Evolutionary conservation across 1,140 invertebrate species (phyloP).

Genomic region (Heliothis virescens): DNA sequence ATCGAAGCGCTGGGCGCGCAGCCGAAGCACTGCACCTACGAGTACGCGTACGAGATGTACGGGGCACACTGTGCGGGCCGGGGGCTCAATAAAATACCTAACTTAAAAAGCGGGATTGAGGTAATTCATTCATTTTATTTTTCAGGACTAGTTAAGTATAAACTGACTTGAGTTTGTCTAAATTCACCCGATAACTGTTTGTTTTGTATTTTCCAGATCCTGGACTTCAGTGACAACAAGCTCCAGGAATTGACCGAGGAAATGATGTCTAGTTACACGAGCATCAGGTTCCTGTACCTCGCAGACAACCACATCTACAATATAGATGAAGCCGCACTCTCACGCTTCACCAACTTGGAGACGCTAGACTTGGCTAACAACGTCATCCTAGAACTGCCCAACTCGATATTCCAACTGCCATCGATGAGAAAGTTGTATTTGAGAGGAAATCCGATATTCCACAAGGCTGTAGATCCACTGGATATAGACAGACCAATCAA

Average conservation of each 20-base stretch:
- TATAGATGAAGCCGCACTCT: slow-evolving; percentile 87
- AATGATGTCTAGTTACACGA: slow-evolving; percentile 86
- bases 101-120: slow-evolving; percentile 86
- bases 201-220: slow-evolving; percentile 81
- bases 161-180: neutral
- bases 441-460: slow-evolving; percentile 85
- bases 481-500: slow-evolving; percentile 83
- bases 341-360: slow-evolving; percentile 83
- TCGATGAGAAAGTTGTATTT: slow-evolving; percentile 87
- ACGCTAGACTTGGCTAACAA: slow-evolving; percentile 88
- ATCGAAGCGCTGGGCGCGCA: slow-evolving; percentile 68
- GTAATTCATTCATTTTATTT: slow-evolving; percentile 59
- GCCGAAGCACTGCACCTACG: slow-evolving; percentile 82
- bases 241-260: slow-evolving; percentile 86
- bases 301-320: slow-evolving; percentile 88
- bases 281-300: slow-evolving; percentile 87
- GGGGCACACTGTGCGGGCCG: slow-evolving; percentile 86
- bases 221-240: slow-evolving; percentile 88
- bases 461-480: slow-evolving; percentile 76
- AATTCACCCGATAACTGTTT: neutral
- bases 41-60: slow-evolving; percentile 85
- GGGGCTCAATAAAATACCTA: slow-evolving; percentile 85
- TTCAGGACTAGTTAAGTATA: too few species aligned
- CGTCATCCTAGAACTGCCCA: slow-evolving; percentile 86
- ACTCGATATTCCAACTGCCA: slow-evolving; percentile 86